Percentiles rank a stretch among this genome's conserved stretches.
Conservation (phyloP, 2,113 vertebrate genomes). For the Osmerus eperlanus region DNA sequence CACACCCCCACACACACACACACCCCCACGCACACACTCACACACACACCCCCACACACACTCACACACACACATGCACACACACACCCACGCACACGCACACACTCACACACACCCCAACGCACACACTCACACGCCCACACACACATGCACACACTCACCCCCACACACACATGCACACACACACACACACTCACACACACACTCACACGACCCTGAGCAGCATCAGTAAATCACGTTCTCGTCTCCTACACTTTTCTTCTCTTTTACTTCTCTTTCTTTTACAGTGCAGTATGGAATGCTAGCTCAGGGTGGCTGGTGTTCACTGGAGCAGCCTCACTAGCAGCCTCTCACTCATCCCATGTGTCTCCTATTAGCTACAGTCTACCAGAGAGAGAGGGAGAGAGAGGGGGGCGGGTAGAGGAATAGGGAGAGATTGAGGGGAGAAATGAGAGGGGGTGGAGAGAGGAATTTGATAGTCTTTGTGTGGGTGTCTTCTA, state of each 20-base stretch:
- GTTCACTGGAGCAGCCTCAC: slow-evolving; percentile 65
- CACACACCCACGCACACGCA: slow-evolving; percentile 44
- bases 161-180: slow-evolving; percentile 35
- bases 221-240: slow-evolving; percentile 56
- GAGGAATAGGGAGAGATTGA: neutral
- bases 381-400: slow-evolving; percentile 57
- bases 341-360: slow-evolving; percentile 68
- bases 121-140: slow-evolving; percentile 36
- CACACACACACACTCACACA: neutral
- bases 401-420: slow-evolving; percentile 12
- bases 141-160: slow-evolving; percentile 42
- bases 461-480: slow-evolving; percentile 65
- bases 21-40: slow-evolving; percentile 7
- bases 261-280: slow-evolving; percentile 27
- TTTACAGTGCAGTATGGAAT: slow-evolving; percentile 59
- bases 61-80: slow-evolving; percentile 32
- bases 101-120: slow-evolving; percentile 27
- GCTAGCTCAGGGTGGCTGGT: slow-evolving; percentile 60
- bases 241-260: slow-evolving; percentile 41
- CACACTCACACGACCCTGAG: slow-evolving; percentile 45
- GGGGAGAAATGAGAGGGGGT: neutral
- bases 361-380: slow-evolving; percentile 77
- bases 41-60: slow-evolving; percentile 15
- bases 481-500: slow-evolving; percentile 70
- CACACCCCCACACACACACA: neutral